phyloP scores from a whole-genome alignment of 2,797 vertebrate genomes.

The Propithecus perrieri region DNA sequence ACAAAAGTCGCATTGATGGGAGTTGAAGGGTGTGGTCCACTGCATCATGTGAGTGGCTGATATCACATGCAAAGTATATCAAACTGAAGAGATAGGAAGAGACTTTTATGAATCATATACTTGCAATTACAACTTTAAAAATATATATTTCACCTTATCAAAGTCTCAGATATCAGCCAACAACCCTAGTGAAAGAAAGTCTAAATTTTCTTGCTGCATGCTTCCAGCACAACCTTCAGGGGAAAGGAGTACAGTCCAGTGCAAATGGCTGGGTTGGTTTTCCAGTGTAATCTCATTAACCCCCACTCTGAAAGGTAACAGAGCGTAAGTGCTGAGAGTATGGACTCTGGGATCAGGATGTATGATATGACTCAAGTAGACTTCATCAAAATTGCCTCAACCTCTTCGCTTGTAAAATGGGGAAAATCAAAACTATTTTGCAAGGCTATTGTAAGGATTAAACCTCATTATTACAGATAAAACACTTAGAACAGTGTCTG shows the following conservation, averaged over 20 bases:
- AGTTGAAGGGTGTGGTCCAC: fast-evolving
- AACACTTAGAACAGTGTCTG: neutral
- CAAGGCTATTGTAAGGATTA: neutral
- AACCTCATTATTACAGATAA: neutral
- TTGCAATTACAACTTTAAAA: neutral
- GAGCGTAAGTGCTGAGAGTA: neutral
- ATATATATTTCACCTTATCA: neutral
- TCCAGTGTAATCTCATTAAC: neutral
- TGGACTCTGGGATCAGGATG: neutral
- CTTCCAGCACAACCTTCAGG: neutral
- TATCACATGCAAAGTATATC: neutral
- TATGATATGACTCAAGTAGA: neutral
- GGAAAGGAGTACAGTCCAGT: neutral
- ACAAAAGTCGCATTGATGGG: neutral
- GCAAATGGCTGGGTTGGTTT: neutral
- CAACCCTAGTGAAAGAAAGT: neutral
- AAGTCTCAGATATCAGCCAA: neutral
- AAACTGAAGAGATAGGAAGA: neutral
- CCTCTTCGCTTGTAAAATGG: neutral
- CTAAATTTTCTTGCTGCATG: neutral
- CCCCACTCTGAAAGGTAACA: neutral
- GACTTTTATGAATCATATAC: neutral
- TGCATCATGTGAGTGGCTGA: neutral
- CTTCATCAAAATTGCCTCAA: neutral
- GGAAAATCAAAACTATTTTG: neutral